A percentile compares a stretch with the other conserved stretches of the same genome.
These are phyloP conservation scores for Bombyx huttoni DNA, from an alignment of 2,888 invertebrate genomes.

Conservation along the genomic window DNA sequence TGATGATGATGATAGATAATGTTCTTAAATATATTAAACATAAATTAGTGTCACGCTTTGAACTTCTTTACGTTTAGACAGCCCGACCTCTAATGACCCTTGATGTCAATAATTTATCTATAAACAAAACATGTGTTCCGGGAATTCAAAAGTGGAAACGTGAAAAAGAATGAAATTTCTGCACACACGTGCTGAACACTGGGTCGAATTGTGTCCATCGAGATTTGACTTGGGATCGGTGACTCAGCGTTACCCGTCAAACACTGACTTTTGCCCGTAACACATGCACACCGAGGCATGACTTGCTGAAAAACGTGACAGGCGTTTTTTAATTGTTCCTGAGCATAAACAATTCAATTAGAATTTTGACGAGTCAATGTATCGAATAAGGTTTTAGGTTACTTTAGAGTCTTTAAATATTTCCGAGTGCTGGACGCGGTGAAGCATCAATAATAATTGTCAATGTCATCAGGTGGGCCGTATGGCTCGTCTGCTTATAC, in stretches of 20 bases:
- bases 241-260: slow-evolving; percentile 40
- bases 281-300: slow-evolving; percentile 50
- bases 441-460: too few species aligned
- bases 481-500: too few species aligned
- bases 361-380: slow-evolving; percentile 17
- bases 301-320: slow-evolving; percentile 46
- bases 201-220: slow-evolving; percentile 47
- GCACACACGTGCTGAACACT: slow-evolving; percentile 50
- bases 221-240: slow-evolving; percentile 63
- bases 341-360: slow-evolving; percentile 40
- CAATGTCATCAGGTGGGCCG: too few species aligned
- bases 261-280: slow-evolving; percentile 31
- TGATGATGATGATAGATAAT: too few species aligned
- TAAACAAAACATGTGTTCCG: neutral
- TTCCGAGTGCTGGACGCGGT: too few species aligned
- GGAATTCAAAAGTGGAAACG: neutral
- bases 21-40: too few species aligned
- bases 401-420: too few species aligned
- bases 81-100: too few species aligned
- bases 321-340: slow-evolving; percentile 59
- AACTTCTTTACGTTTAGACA: too few species aligned
- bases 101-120: too few species aligned
- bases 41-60: too few species aligned
- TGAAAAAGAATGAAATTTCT: slow-evolving; percentile 11
- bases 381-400: neutral